Percentiles rank a stretch among this genome's conserved stretches.
These are phyloP conservation scores for Chelonus insularis DNA, from an alignment of 1,140 invertebrate species.

Conservation along the genomic window DNA sequence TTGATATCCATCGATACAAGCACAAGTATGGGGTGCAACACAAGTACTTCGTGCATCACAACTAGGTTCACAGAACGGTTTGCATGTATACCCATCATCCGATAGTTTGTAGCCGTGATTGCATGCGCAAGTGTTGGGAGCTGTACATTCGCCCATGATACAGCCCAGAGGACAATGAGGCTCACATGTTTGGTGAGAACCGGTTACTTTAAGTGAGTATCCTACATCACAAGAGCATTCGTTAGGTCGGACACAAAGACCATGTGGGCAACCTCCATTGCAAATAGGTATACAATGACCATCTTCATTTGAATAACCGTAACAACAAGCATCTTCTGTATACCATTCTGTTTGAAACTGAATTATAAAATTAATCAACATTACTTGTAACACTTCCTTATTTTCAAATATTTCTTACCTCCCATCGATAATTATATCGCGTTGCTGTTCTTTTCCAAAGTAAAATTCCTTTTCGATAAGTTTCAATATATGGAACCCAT, in stretches of 20 bases:
- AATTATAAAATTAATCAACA: slow-evolving; percentile 7
- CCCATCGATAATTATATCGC: slow-evolving; percentile 28
- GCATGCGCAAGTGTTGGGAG: slow-evolving; percentile 40
- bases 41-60: slow-evolving; percentile 6
- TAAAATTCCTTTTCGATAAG: slow-evolving; percentile 15
- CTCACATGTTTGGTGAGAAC: slow-evolving; percentile 44
- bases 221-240: slow-evolving; percentile 47
- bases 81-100: neutral
- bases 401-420: slow-evolving; percentile 28
- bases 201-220: slow-evolving; percentile 20
- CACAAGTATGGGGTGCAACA: slow-evolving; percentile 51
- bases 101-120: slow-evolving; percentile 28
- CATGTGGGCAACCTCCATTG: slow-evolving; percentile 46
- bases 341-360: slow-evolving; percentile 19
- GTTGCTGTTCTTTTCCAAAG: neutral
- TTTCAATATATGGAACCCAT: slow-evolving; percentile 32
- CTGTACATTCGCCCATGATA: slow-evolving; percentile 38
- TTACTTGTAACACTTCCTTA: neutral
- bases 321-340: slow-evolving; percentile 60
- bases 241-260: slow-evolving; percentile 54
- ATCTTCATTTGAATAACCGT: slow-evolving; percentile 63
- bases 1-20: slow-evolving; percentile 53
- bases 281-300: slow-evolving; percentile 63
- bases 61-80: slow-evolving; percentile 8
- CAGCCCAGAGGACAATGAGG: slow-evolving; percentile 49